A percentile compares a stretch with the other conserved stretches of the same genome.
These are phyloP conservation scores for Lasioglossum morio DNA, from an alignment of 2,888 invertebrate species.

Conservation along the genomic window DNA sequence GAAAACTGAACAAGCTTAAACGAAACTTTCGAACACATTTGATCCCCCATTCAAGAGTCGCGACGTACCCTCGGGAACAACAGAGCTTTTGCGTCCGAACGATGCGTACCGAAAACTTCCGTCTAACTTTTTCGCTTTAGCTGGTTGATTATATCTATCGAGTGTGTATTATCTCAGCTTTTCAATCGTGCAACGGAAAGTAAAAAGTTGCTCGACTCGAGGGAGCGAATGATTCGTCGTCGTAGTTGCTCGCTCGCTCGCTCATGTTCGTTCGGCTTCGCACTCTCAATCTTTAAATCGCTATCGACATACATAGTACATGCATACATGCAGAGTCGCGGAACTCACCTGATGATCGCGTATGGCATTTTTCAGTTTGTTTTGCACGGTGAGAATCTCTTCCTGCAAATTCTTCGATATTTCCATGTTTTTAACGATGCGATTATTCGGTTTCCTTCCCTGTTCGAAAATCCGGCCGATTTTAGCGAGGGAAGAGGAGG, in stretches of 20 bases:
- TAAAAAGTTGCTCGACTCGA: slow-evolving; percentile 17
- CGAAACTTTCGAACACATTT: slow-evolving; percentile 2
- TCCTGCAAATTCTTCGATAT: slow-evolving; percentile 88
- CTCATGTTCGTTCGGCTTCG: slow-evolving; percentile 52
- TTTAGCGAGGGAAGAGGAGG: slow-evolving; percentile 64
- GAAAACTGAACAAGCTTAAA: background rate
- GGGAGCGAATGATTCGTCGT: slow-evolving; percentile 36
- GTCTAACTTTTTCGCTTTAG: slow-evolving; percentile 25
- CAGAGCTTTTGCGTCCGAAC: background rate
- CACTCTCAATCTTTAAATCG: slow-evolving; percentile 63
- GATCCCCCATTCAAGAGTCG: background rate
- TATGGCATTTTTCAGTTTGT: slow-evolving; percentile 88
- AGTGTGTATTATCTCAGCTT: slow-evolving; percentile 20
- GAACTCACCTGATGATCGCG: slow-evolving; percentile 87
- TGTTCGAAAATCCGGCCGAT: slow-evolving; percentile 65
- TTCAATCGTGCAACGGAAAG: slow-evolving; percentile 25
- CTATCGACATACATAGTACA: slow-evolving; percentile 61
- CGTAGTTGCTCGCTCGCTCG: slow-evolving; percentile 15
- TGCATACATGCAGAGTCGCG: slow-evolving; percentile 55
- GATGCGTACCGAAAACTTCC: slow-evolving; percentile 19
- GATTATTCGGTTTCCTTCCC: slow-evolving; percentile 55
- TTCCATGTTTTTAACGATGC: slow-evolving; percentile 85
- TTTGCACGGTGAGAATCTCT: slow-evolving; percentile 87
- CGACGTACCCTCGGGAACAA: background rate
- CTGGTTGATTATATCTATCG: slow-evolving; percentile 34